Base-by-base conservation (phyloP, 1,140 invertebrate genomes). In the Leptinotarsa undecemlineata region DNA sequence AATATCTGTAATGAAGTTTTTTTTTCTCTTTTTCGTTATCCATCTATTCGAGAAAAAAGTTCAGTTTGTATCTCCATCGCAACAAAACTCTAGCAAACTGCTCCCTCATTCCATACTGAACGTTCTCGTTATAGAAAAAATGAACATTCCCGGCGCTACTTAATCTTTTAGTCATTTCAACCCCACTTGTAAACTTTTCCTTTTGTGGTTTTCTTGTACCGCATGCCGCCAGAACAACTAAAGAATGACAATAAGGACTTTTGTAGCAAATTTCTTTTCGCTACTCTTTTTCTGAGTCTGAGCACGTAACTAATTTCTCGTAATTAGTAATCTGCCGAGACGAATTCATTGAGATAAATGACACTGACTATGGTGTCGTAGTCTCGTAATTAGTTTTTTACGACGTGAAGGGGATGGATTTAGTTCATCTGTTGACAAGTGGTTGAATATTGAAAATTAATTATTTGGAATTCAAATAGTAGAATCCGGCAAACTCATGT, bases 121-220 rank as follows among this genome's bases (percentile, higher is more conserved):
- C 51, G n/a, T 57, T 57, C 4, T 33, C 1, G 51, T 57, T 57
- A 17, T 57, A 19, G 15, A 57, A 57, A 57, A 57, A 57, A 57
- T 57, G 15, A 57, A 57, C 51, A 57, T 57, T 57, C 17, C 14
- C 51, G n/a, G 17, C 17, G 3, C 15, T 17, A 57, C 51, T 57
- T 15, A 57, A 57, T 57, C 51, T 57, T 57, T 57, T 15, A 15
- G 51, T 57, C 51, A 57, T 57, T 57, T 57, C 51, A 13, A 19
- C 51, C 51, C 51, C n/a, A 57, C 51, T 57, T 57, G 17, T 57
- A 19, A 57, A 57, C 51, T 57, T 57, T 57, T 57, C 51, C 51
- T 57, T 15, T 57, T n/a, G 51, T 57, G n/a, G 51, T n/a, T 57
- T 57, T 19, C 51, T 19, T 57, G n/a, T n/a, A 19, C 51, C 51